These are phyloP conservation scores for Cheilosia pagana DNA, from an alignment of 2,888 invertebrate genomes.

Conservation along the genomic window DNA sequence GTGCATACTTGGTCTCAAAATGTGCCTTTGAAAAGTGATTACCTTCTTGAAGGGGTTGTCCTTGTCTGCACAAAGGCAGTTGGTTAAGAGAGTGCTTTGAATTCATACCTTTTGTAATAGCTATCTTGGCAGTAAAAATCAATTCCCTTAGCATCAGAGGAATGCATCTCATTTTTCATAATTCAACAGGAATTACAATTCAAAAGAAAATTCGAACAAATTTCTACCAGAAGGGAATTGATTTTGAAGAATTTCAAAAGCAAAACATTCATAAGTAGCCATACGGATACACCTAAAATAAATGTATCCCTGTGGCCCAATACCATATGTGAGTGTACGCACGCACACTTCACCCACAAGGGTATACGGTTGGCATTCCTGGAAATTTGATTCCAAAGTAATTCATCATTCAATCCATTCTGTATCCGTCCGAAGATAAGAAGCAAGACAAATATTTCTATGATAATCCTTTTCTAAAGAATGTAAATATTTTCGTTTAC, in stretches of 20 bases:
- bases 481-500: constrained; percentile 57
- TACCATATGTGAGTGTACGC: neutral
- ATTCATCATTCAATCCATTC: constrained; percentile 12
- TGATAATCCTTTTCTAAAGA: constrained; percentile 48
- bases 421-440: neutral
- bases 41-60: too few relatives aligned
- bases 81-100: neutral
- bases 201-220: constrained; percentile 25
- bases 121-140: neutral
- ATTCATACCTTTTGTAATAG: neutral
- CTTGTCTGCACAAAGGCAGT: too few relatives aligned
- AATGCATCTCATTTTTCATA: constrained; percentile 29
- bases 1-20: too few relatives aligned
- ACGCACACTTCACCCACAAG: constrained; percentile 11
- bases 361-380: constrained; percentile 2
- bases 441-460: constrained; percentile 31
- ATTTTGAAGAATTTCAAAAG: neutral
- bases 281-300: neutral
- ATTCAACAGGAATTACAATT: constrained; percentile 14
- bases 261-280: constrained; percentile 3
- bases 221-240: constrained; percentile 4
- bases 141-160: neutral
- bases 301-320: neutral
- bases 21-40: too few relatives aligned
- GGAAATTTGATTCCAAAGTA: constrained; percentile 17